phyloP scores from a whole-genome alignment of 2,888 invertebrate species.

The Steinernema hermaphroditum region DNA sequence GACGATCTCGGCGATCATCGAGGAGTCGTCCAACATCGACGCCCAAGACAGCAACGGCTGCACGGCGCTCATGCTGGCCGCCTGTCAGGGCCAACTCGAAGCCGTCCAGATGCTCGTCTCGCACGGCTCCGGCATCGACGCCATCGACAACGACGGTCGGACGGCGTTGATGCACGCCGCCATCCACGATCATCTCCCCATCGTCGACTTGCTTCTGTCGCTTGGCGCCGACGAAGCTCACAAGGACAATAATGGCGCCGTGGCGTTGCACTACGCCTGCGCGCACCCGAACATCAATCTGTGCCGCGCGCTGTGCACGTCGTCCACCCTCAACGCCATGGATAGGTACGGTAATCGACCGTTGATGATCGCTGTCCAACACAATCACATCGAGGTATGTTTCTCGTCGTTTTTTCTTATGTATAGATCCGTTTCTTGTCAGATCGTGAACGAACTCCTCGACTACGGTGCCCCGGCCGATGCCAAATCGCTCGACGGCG shows the following conservation, averaged over 20 bases:
- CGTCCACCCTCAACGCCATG: constrained; percentile 43
- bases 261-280: constrained; percentile 52
- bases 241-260: constrained; percentile 54
- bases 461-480: constrained; percentile 72
- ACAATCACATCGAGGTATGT: constrained; percentile 42
- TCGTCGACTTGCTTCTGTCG: constrained; percentile 47
- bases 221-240: constrained; percentile 53
- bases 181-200: constrained; percentile 45
- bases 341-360: constrained; percentile 51
- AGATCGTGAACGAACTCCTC: constrained; percentile 73
- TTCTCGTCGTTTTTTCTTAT: too few relatives aligned
- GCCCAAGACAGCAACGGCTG: constrained; percentile 56
- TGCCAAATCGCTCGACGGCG: constrained; percentile 76
- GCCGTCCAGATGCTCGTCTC: constrained; percentile 44
- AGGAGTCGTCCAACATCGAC: constrained; percentile 39
- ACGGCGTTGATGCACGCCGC: constrained; percentile 54
- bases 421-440: background rate
- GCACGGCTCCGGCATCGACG: constrained; percentile 46
- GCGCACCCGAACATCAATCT: constrained; percentile 42
- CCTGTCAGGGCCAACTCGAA: constrained; percentile 49
- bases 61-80: constrained; percentile 53
- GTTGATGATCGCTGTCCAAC: constrained; percentile 47
- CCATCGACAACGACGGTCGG: constrained; percentile 50
- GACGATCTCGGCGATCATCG: constrained; percentile 41
- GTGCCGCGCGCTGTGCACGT: constrained; percentile 43